Percentiles rank a stretch among this genome's conserved stretches.
phyloP scores from a whole-genome alignment of 2,888 invertebrate species.

The Dolichopus griseipennis region DNA sequence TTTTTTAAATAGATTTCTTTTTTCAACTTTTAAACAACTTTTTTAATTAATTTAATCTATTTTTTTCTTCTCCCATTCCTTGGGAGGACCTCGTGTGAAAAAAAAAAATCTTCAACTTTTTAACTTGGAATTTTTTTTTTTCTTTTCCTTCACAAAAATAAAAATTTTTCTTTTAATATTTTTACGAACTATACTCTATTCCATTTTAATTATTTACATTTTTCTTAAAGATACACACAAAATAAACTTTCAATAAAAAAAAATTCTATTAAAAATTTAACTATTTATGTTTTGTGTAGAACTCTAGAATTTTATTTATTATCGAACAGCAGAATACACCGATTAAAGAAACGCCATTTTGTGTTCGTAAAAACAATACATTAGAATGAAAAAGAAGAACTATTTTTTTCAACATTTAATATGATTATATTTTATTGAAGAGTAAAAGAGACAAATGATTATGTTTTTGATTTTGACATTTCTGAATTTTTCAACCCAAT shows the following conservation, averaged over 20 bases:
- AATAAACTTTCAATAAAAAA: not conserved
- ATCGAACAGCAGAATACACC: not conserved
- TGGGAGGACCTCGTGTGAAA: constrained; percentile 16
- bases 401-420: not conserved
- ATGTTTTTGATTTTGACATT: not conserved
- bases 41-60: no score
- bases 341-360: constrained; percentile 6
- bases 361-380: not conserved
- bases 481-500: not conserved
- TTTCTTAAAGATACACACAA: not conserved
- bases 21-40: no score
- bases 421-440: not conserved
- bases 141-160: not conserved
- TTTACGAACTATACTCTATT: not conserved
- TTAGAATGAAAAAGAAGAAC: not conserved
- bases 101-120: not conserved
- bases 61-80: not conserved
- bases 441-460: not conserved
- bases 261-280: not conserved
- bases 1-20: no score
- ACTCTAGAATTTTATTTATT: constrained; percentile 1
- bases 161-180: not conserved
- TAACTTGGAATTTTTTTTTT: not conserved
- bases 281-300: not conserved
- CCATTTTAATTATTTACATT: not conserved